A percentile compares a stretch with the other conserved stretches of the same genome.
These are phyloP conservation scores for Cyclura pinguis DNA, from an alignment of 2,797 vertebrate species.

Conservation along the genomic window DNA sequence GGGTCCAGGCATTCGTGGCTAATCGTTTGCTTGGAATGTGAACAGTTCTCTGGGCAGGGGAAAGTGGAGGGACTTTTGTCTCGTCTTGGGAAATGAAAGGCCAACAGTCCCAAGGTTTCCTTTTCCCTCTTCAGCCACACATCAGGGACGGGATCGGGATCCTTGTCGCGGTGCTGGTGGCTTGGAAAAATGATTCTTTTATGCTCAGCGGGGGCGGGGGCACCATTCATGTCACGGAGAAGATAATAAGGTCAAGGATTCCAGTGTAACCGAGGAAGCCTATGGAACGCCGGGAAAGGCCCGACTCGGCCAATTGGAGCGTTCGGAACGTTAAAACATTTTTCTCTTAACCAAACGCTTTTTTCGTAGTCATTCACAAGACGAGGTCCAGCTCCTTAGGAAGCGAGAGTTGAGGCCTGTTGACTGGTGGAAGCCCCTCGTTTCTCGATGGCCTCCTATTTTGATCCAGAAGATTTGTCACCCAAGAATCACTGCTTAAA, in stretches of 20 bases:
- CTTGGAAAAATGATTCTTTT: conserved; percentile 19
- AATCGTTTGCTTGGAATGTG: conserved; percentile 65
- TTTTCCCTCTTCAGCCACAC: not conserved
- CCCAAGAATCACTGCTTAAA: not conserved
- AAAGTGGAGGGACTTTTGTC: conserved; percentile 47
- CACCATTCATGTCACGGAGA: not conserved
- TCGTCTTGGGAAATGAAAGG: conserved; percentile 23
- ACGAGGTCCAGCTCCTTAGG: not conserved
- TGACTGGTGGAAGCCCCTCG: too few species aligned
- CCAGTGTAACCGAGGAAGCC: not conserved
- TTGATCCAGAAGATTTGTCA: not conserved
- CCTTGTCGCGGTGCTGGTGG: not conserved
- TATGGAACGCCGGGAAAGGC: not conserved
- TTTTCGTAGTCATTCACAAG: too few species aligned
- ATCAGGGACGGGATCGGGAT: conserved; percentile 25
- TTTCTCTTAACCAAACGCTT: too few species aligned
- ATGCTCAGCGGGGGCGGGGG: conserved; percentile 17
- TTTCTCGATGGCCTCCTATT: not conserved
- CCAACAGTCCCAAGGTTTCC: conserved; percentile 15
- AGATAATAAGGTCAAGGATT: not conserved
- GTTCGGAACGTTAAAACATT: not conserved
- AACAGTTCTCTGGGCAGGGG: conserved; percentile 56
- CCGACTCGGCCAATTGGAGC: not conserved
- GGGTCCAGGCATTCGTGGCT: conserved; percentile 63
- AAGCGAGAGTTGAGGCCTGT: not conserved